Evolutionary conservation across 2,113 vertebrate species (phyloP), one percentile per base, ranked within the genome.

Genomic region (Aspidoscelis tigris): DNA sequence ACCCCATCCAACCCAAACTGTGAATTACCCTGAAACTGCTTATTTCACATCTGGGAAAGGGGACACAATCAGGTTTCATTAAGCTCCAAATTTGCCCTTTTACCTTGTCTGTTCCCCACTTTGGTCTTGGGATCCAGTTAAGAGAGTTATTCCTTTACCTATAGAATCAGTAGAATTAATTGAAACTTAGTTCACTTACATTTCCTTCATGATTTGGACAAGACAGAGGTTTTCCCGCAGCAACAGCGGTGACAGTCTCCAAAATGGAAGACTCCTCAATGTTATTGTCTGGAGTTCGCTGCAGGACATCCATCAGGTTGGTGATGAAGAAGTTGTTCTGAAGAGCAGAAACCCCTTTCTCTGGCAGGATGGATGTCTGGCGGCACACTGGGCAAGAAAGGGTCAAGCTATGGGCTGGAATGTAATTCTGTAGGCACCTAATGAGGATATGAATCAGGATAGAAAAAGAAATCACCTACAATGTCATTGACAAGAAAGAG

Each of bases 281-380:
- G 89, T 94, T 96, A 91, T 94, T 97, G 83, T 97, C 95, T 0
- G 98, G 98, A 0, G 96, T 96, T 91, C 97, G 96, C 94, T 99
- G 98, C 96, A 99, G 96, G 93, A 99, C 98, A 65, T 99, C 99
- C 98, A 99, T 99, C 94, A 99, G 97, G 97, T 99, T 99, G 82
- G 99, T 99, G 94, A 99, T 99, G 93, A 99, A 99, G 96, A 99
- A 99, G 94, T 99, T 99, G 92, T 98, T 99, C 95, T 99, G 99
- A 73, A 99, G 96, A 0, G 99, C 99, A 73, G 97, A 97, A 95
- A 99, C 98, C 82, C 99, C 99, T 89, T 98, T 98, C 96, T 99
- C 98, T 82, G 99, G 99, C 90, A 99, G 96, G 95, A 99, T 99
- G 80, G 99, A 99, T 72, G 98, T 99, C 97, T 99, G 98, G 83